Base-by-base conservation (phyloP, 2,888 invertebrate genomes). In the Drosophila seclusa region DNA sequence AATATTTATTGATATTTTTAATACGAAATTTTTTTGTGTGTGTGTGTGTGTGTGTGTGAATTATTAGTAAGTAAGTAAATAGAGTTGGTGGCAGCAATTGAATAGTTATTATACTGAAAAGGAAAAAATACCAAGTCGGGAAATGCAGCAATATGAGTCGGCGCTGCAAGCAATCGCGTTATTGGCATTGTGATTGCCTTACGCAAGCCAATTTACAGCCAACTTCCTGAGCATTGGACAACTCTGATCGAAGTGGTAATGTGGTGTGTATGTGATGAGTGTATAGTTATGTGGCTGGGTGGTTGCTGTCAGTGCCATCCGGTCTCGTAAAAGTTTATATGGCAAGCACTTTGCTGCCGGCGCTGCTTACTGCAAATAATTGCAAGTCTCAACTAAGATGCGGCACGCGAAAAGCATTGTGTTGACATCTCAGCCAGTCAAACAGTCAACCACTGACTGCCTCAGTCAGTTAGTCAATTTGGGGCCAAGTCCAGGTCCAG, bases 331-430 rank as follows among this genome's bases (percentile, higher is more conserved):
- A 86, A 87, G 78, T 78, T 85, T 68, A 75, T 78, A 73, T 73
- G 80, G 80, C 83, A 80, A 68, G 69, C 80, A 82, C 73, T 82
- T 80, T 67, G 83, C 86, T 73, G 85, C 69, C 62, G 68, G 68
- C 63, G 58, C 67, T 29, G 72, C 78, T 81, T 63, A 74, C 87
- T 88, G 88, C 88, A 86, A 83, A 83, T 83, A 88, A 88, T 88
- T 83, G 86, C 83, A 74, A 82, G 64, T 78, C 64, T 73, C 69
- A 66, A 55, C 74, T 55, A 49, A 70, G 54, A 65, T 52, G 70
- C 70, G 38, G 42, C 27, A 38, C 48, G 50, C 65, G 29, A 66
- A 78, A 63, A 63, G 71, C 65, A 75, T 78, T 80, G 72, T 85
- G 83, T 83, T 85, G 83, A 85, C 88, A 80, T 73, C 72, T 34